phyloP scores from a whole-genome alignment of 1,140 invertebrate species.

The Agrilus planipennis region DNA sequence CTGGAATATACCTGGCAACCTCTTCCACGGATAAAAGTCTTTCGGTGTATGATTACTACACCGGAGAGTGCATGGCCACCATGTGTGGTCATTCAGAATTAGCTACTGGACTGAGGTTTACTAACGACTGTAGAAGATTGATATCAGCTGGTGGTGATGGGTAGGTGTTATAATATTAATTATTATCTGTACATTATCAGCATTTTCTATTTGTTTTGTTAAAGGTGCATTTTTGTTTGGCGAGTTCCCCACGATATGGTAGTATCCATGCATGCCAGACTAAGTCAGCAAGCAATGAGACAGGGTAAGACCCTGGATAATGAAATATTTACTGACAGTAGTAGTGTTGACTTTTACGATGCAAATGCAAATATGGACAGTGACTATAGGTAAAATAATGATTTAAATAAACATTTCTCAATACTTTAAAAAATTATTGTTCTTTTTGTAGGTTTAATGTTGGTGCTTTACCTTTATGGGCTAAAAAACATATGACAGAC shows the following conservation, averaged over 20 bases:
- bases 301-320: conserved; percentile 34
- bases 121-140: conserved; percentile 78
- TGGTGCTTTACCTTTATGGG: conserved; percentile 76
- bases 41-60: conserved; percentile 91
- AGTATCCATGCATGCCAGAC: conserved; percentile 74
- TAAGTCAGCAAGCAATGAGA: conserved; percentile 65
- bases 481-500: conserved; percentile 65
- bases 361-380: conserved; percentile 36
- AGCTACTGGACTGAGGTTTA: conserved; percentile 84
- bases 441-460: conserved; percentile 56
- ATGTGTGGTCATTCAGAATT: conserved; percentile 92
- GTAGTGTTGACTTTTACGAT: conserved; percentile 40
- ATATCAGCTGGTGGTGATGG: conserved; percentile 90
- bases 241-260: conserved; percentile 87
- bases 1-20: conserved; percentile 84
- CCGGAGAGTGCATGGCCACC: conserved; percentile 85
- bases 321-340: conserved; percentile 22
- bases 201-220: conserved; percentile 7
- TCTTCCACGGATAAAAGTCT: conserved; percentile 93
- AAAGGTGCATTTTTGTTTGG: conserved; percentile 84
- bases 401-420: no score
- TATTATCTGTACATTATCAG: not conserved
- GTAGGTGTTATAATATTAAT: conserved; percentile 5
- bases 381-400: conserved; percentile 3
- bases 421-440: not conserved